Evolutionary conservation across 64 coral and sea anemone genomes (phyloP).

Genomic region (Anthopleura sola): DNA sequence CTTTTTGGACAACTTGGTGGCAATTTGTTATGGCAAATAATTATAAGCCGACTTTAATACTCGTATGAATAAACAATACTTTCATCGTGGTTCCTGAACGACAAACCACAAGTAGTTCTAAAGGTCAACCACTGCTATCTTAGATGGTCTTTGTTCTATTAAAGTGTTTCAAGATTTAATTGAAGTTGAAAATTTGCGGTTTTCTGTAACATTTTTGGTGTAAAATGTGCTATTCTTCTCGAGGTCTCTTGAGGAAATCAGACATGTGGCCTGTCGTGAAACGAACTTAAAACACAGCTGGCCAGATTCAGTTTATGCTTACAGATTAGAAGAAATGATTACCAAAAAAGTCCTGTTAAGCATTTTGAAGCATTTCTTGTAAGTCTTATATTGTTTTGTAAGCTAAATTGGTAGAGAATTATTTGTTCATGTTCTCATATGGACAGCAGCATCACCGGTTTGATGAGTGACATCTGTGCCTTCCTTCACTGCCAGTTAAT

Average conservation of each 20-base stretch:
- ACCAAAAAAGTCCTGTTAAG: too few species aligned
- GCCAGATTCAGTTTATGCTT: too few species aligned
- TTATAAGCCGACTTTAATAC: neutral
- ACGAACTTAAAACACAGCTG: too few species aligned
- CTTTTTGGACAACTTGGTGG: neutral
- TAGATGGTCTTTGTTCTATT: neutral
- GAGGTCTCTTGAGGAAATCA: too few species aligned
- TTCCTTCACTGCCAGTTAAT: too few species aligned
- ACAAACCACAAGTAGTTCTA: neutral
- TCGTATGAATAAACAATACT: conserved; percentile 10
- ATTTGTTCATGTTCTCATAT: too few species aligned
- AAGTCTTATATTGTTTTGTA: too few species aligned
- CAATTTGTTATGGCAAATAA: neutral
- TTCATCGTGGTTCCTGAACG: neutral
- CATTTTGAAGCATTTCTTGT: neutral
- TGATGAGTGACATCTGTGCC: too few species aligned
- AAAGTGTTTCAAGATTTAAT: neutral
- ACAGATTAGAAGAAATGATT: too few species aligned
- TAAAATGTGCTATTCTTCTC: neutral
- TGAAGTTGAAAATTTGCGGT: neutral
- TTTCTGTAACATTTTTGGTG: neutral
- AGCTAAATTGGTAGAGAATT: too few species aligned
- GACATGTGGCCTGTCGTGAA: neutral
- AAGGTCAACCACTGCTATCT: neutral
- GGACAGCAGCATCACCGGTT: too few species aligned